Conservation (phyloP, 2,113 vertebrate species). For the Serilophus lunatus region DNA sequence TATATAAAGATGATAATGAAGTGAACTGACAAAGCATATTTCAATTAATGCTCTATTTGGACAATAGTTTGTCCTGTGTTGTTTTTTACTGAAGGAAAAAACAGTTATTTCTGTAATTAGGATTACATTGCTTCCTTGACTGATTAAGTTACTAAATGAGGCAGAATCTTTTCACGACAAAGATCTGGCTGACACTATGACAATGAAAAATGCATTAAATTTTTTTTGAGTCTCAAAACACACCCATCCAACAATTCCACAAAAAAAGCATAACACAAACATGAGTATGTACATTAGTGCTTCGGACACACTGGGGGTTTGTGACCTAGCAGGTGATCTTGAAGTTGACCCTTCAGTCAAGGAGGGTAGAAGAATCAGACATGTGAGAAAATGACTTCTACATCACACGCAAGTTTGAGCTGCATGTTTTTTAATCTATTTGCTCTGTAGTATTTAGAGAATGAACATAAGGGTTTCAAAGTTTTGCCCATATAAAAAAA, state of each 20-base stretch:
- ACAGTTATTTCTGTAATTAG: not conserved
- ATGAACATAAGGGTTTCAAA: not conserved
- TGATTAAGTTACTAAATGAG: not conserved
- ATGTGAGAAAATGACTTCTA: not conserved
- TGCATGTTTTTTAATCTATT: not conserved
- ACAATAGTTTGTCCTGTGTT: not conserved
- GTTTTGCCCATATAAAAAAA: not conserved
- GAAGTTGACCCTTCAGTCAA: not conserved
- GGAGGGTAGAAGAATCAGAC: not conserved
- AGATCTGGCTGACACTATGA: not conserved
- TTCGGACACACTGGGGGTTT: not conserved
- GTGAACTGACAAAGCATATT: not conserved
- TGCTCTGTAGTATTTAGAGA: not conserved
- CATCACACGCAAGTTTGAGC: accelerated
- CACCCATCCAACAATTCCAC: not conserved
- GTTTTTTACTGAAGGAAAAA: not conserved
- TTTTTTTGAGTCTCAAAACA: not conserved
- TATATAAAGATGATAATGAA: not conserved
- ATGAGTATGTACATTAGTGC: not conserved
- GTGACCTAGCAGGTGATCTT: not conserved
- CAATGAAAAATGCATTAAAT: not conserved
- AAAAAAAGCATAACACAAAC: not conserved
- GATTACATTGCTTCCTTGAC: not conserved
- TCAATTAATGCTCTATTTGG: not conserved
- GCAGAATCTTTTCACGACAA: not conserved